These are phyloP conservation scores for Bucorvus abyssinicus DNA, from an alignment of 2,797 vertebrate genomes.

Conservation along the genomic window DNA sequence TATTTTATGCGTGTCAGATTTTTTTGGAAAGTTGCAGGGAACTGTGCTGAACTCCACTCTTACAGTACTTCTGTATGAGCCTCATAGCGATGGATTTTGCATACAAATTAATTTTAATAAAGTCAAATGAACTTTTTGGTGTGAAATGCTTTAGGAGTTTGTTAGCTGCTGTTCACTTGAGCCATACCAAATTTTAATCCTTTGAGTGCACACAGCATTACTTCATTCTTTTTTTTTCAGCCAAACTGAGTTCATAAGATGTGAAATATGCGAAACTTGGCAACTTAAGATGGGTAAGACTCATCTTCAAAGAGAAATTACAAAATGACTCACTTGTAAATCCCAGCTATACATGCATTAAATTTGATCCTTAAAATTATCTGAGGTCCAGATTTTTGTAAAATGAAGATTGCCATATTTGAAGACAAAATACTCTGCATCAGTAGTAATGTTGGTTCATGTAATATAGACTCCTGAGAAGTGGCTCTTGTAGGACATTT, in stretches of 20 bases:
- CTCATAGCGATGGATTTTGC: neutral
- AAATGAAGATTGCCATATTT: neutral
- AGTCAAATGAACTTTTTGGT: neutral
- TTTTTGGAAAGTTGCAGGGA: neutral
- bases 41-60: neutral
- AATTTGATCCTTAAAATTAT: slow-evolving; percentile 36
- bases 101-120: neutral
- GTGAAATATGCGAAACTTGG: slow-evolving; percentile 42
- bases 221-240: slow-evolving; percentile 24
- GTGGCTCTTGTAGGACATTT: neutral
- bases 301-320: slow-evolving; percentile 58
- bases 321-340: slow-evolving; percentile 47
- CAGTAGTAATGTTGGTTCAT: neutral
- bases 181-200: slow-evolving; percentile 42
- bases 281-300: slow-evolving; percentile 24
- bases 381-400: neutral
- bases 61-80: neutral
- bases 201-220: slow-evolving; percentile 31
- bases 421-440: neutral
- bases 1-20: neutral
- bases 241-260: slow-evolving; percentile 5
- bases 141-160: slow-evolving; percentile 3
- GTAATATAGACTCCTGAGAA: neutral
- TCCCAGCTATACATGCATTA: slow-evolving; percentile 7
- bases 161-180: slow-evolving; percentile 31